Evolutionary conservation across 2,113 vertebrate genomes (phyloP), one percentile per base, ranked within the genome.

Genomic region (Suricata suricatta): DNA sequence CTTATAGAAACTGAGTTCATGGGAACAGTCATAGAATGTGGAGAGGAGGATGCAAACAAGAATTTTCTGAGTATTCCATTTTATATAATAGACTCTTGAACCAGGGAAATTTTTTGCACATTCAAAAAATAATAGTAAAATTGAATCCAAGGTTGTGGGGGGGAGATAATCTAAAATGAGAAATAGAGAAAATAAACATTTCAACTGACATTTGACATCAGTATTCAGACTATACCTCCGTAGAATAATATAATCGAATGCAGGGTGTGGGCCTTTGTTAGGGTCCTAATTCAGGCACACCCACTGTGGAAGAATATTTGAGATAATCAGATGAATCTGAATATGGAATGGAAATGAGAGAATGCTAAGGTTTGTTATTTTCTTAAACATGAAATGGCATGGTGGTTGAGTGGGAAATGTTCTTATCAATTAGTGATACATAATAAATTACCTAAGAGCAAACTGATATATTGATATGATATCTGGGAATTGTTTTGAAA

Each of bases 121-220:
- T 31, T 83, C 57, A 52, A 35, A 76, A 92, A 90, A 7, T 31
- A 81, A 66, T 33, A 79, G 38, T 25, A 84, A 8, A 13, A 38
- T 66, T 85, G 44, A 85, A 90, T 64, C 12, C 54, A 44, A 66
- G 93, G 71, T 35, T 41, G 21, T 0, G 50, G 44, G 63, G 15
- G 1, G 50, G 44, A 79, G 74, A 69, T 83, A 71, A 6, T n/a
- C 9, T 71, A 88, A 71, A 71, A 50, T n/a, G 57, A 6, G 80
- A 96, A 64, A 93, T 41, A 50, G 64, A 81, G 29, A 69, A 79
- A 90, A 80, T 44, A 83, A 82, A 52, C 79, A 96, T 74, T 69
- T 88, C 44, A 50, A 52, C 19, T 63, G 25, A 66, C 33, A 60
- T 77, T 33, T 50, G 5, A 29, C 77, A 76, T 88, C 57, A 52